Evolutionary conservation across 2,113 vertebrate species (phyloP), one percentile per base, ranked within the genome.

Genomic region (Paratilapia polleni): DNA sequence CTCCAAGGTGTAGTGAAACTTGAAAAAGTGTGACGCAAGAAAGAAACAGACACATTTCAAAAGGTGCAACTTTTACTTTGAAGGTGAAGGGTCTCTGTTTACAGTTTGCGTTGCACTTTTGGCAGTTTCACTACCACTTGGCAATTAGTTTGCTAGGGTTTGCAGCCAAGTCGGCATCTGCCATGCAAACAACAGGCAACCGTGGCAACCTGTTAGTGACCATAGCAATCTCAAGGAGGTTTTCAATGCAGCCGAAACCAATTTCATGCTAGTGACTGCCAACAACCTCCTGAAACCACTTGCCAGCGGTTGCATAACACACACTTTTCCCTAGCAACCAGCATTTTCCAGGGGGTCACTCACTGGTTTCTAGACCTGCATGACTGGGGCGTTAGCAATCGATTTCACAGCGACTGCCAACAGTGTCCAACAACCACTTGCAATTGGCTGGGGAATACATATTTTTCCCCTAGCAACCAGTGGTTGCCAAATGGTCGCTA

Each of bases 361-460:
- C 1, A 36, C 11, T 20, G 28, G 60, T 34, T 20, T 62, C 31
- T 62, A 34, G 2, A 15, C 5, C 19, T 70, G 41, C 0, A 0
- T 19, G 64, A 49, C 49, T 49, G 66, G 2, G 10, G 24, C 24
- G 0, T 70, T 70, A 70, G 41, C 43, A 70, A 49, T 3, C 20
- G 43, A 49, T 28, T 70, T 17, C 9, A 49, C 66, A 5, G 66
- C 43, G 4, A 31, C 28, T 31, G 28, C 28, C 49, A 49, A 5
- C 41, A 20, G 0, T 15, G 1, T 70, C 66, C 10, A 3, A 49
- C 26, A 20, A 1, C 9, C 24, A 3, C 63, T 43, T 2, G 28
- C 28, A 31, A 4, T 2, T 31, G 63, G 24, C 24, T 1, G 0
- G 36, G 41, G 22, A 43, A 43, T 43, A 22, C 13, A 24, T 1